phyloP scores from a whole-genome alignment of 2,113 vertebrate species.

The Scomber colias region DNA sequence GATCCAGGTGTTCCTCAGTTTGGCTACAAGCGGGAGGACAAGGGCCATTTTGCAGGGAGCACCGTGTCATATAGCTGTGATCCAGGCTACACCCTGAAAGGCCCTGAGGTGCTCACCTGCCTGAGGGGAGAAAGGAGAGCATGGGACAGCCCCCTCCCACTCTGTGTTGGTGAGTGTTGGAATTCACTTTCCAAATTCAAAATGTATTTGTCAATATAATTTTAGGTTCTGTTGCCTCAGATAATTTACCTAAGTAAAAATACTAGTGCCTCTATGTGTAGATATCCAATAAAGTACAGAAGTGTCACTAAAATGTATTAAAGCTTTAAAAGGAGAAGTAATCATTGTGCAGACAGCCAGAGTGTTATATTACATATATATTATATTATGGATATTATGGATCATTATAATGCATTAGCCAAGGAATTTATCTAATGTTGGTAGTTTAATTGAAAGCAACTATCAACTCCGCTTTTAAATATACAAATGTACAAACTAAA shows the following conservation, averaged over 20 bases:
- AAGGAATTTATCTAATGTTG: neutral
- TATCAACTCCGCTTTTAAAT: too few species aligned
- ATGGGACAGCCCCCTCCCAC: conserved; percentile 94
- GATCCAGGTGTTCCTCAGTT: conserved; percentile 95
- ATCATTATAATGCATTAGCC: neutral
- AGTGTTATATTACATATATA: neutral
- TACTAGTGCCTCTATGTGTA: neutral
- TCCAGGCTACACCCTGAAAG: conserved; percentile 92
- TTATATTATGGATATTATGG: neutral
- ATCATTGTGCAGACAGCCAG: too few species aligned
- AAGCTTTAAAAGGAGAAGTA: too few species aligned
- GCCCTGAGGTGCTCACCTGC: conserved; percentile 89
- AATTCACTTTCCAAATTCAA: neutral
- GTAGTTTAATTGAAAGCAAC: neutral
- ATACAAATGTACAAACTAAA: neutral
- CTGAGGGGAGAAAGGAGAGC: conserved; percentile 94
- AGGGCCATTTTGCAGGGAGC: conserved; percentile 97
- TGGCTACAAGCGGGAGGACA: conserved; percentile 94
- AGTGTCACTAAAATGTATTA: too few species aligned
- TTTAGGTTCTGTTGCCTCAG: neutral
- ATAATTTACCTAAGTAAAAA: neutral
- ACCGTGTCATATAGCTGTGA: conserved; percentile 94
- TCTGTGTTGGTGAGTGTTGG: conserved; percentile 90
- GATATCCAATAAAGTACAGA: too few species aligned
- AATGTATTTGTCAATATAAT: neutral